Percentiles rank a stretch among this genome's conserved stretches.
phyloP scores from a whole-genome alignment of 2,888 invertebrate genomes.

The Hyalella azteca region DNA sequence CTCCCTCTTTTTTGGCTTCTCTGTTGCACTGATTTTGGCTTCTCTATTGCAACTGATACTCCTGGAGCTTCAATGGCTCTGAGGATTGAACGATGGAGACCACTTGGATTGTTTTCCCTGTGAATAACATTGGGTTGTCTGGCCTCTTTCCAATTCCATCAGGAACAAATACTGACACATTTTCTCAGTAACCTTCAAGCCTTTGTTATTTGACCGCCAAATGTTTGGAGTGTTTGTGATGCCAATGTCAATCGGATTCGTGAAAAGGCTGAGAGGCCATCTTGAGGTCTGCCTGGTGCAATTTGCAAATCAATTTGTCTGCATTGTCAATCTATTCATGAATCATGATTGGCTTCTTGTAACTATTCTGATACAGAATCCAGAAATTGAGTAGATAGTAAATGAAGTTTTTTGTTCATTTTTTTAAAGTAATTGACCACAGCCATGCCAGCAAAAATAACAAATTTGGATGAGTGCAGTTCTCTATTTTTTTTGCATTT shows the following conservation, averaged over 20 bases:
- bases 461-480: background rate
- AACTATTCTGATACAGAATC: background rate
- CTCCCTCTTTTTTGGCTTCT: background rate
- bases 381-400: background rate
- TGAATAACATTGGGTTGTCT: background rate
- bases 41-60: background rate
- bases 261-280: background rate
- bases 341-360: background rate
- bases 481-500: background rate
- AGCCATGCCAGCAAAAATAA: background rate
- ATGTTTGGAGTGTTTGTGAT: background rate
- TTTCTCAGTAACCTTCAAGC: no score
- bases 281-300: background rate
- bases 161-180: background rate
- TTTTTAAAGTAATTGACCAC: background rate
- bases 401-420: background rate
- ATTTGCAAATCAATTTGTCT: background rate
- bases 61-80: background rate
- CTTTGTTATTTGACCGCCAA: background rate
- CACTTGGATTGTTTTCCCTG: background rate
- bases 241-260: background rate
- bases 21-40: background rate
- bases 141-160: background rate
- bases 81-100: background rate
- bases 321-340: background rate